These are phyloP conservation scores for Alauda arvensis DNA, from an alignment of 2,797 vertebrate species.

Conservation along the genomic window DNA sequence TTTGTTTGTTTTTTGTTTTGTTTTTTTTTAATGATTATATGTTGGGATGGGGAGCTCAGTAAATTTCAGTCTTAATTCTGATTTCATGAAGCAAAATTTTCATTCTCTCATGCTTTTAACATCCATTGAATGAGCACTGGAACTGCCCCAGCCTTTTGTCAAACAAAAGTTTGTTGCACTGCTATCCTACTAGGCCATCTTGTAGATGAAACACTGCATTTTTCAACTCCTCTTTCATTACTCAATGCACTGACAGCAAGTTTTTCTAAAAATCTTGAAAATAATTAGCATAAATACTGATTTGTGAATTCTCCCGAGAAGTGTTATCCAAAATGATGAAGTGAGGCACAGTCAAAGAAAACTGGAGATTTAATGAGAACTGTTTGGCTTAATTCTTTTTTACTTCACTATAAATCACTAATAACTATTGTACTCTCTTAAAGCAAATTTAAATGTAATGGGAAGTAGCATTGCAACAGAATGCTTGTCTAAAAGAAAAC, in stretches of 20 bases:
- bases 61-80: background rate
- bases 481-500: background rate
- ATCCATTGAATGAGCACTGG: background rate
- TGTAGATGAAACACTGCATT: background rate
- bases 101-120: background rate
- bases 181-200: background rate
- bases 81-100: background rate
- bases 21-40: background rate
- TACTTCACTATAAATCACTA: background rate
- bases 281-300: background rate
- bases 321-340: background rate
- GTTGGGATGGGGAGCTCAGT: background rate
- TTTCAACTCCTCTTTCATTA: background rate
- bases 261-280: background rate
- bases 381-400: background rate
- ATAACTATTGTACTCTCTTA: background rate
- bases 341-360: background rate
- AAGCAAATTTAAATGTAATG: background rate
- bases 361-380: background rate
- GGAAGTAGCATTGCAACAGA: background rate
- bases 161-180: background rate
- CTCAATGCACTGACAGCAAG: background rate
- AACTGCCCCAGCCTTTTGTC: background rate
- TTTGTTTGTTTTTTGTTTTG: background rate
- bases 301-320: background rate